These are phyloP conservation scores for Oplegnathus fasciatus DNA, from an alignment of 2,113 vertebrate genomes.

Conservation along the genomic window DNA sequence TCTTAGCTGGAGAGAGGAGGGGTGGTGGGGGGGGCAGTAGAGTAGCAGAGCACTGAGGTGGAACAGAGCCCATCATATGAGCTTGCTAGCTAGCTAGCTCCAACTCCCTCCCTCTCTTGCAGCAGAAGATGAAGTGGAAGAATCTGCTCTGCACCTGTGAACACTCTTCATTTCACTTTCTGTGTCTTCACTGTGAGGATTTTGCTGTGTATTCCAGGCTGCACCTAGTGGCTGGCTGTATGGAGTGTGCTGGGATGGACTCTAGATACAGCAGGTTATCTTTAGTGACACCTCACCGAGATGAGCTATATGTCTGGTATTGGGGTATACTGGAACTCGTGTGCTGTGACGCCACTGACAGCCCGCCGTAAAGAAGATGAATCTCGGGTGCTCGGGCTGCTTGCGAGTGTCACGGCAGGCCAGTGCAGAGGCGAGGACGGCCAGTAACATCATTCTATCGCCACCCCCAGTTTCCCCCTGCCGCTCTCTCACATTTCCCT, in stretches of 20 bases:
- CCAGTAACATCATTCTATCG: conserved; percentile 72
- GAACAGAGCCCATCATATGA: conserved; percentile 70
- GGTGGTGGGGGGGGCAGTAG: conserved; percentile 19
- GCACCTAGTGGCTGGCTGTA: background rate
- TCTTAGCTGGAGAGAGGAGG: conserved; percentile 28
- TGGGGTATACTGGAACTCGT: conserved; percentile 31
- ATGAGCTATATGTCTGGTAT: conserved; percentile 55
- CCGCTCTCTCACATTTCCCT: conserved; percentile 68
- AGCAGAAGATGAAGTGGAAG: conserved; percentile 39
- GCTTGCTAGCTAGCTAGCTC: conserved; percentile 35
- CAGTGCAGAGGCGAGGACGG: conserved; percentile 49
- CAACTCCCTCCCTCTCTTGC: conserved; percentile 20
- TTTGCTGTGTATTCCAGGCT: background rate
- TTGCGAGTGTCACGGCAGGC: conserved; percentile 67
- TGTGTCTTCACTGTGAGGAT: conserved; percentile 15
- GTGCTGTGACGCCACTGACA: conserved; percentile 70
- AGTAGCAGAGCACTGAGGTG: conserved; percentile 52
- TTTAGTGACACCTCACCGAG: conserved; percentile 56
- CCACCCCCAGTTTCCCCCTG: conserved; percentile 60
- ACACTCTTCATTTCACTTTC: conserved; percentile 41
- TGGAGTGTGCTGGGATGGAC: conserved; percentile 5
- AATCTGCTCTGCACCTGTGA: conserved; percentile 58
- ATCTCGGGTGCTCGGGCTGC: conserved; percentile 62
- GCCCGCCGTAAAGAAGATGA: conserved; percentile 77
- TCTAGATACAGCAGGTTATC: conserved; percentile 38